Evolutionary conservation across 2,113 vertebrate genomes (phyloP).

Genomic region (Melierax canorus): DNA sequence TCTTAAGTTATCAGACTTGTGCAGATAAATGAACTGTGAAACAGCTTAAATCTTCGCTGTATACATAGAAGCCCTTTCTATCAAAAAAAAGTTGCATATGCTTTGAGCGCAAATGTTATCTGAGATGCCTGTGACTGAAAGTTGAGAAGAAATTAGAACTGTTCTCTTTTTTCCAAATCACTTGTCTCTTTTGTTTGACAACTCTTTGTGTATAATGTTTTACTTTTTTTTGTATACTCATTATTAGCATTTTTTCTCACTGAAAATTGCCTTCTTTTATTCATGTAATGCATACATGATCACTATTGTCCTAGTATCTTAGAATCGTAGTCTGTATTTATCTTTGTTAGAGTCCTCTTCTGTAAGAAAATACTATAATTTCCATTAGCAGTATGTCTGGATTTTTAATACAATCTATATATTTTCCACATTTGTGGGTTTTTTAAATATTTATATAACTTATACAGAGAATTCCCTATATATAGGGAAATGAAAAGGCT

Average conservation of each 20-base stretch:
- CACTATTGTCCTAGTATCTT: not conserved
- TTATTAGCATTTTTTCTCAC: not conserved
- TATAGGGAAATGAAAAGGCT: not conserved
- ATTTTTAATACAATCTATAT: not conserved
- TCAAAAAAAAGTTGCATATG: not conserved
- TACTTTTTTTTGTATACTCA: not conserved
- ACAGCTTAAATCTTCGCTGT: not conserved
- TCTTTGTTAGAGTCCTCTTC: not conserved
- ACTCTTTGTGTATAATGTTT: not conserved
- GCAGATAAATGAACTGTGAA: not conserved
- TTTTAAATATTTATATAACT: not conserved
- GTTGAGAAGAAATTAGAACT: not conserved
- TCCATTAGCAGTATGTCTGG: not conserved
- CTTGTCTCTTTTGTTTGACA: not conserved
- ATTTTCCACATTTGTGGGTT: not conserved
- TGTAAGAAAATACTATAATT: not conserved
- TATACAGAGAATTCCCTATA: not conserved
- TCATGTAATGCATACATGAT: not conserved
- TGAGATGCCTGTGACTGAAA: not conserved
- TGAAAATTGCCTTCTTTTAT: not conserved
- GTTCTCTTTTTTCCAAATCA: not conserved
- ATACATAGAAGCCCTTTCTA: not conserved
- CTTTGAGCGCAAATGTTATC: not conserved
- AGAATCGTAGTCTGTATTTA: not conserved
- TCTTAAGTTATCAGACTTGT: not conserved